phyloP scores from a whole-genome alignment of 2,113 vertebrate species.

The Brachypodius melanocephalos region DNA sequence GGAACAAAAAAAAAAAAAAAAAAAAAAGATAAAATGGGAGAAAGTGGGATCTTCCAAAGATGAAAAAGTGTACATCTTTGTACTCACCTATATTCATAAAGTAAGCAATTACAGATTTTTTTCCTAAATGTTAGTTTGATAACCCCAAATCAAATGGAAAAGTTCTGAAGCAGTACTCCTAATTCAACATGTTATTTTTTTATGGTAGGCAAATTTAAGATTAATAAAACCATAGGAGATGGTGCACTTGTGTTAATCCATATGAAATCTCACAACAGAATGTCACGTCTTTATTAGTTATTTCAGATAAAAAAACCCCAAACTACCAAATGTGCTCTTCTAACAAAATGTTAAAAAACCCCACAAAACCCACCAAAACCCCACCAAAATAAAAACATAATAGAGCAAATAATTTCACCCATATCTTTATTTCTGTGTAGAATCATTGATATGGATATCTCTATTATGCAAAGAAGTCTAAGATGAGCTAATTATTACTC shows the following conservation, averaged over 20 bases:
- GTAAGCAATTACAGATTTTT: neutral
- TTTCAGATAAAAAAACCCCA: neutral
- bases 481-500: neutral
- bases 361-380: neutral
- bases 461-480: neutral
- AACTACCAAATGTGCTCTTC: no score
- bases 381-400: neutral
- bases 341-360: neutral
- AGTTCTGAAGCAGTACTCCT: neutral
- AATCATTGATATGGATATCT: neutral
- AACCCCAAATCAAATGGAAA: neutral
- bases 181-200: neutral
- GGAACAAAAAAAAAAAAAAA: neutral
- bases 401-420: neutral
- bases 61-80: neutral
- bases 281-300: slow-evolving; percentile 17
- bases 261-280: slow-evolving; percentile 10
- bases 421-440: neutral
- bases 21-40: neutral
- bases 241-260: slow-evolving; percentile 41
- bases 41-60: neutral
- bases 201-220: slow-evolving; percentile 51
- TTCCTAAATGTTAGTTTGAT: neutral
- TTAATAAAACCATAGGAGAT: slow-evolving; percentile 21
- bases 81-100: neutral